These are phyloP conservation scores for Exephanes ischioxanthus DNA, from an alignment of 2,888 invertebrate genomes.

Conservation along the genomic window DNA sequence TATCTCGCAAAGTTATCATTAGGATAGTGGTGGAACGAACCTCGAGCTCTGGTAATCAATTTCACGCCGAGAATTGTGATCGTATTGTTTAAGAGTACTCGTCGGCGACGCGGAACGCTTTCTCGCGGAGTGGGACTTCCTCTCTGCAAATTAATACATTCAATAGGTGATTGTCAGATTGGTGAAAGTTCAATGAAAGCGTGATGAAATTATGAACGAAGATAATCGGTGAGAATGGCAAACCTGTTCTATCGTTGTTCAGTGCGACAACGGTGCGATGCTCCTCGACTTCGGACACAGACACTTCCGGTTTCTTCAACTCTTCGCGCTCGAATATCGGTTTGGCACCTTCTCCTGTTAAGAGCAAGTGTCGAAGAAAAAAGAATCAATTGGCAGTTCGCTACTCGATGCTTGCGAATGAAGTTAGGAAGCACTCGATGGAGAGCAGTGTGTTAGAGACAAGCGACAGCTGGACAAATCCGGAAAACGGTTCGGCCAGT, in stretches of 20 bases:
- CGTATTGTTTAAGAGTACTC: slow-evolving; percentile 23
- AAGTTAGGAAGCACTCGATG: slow-evolving; percentile 28
- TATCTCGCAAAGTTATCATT: background rate
- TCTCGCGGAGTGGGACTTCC: slow-evolving; percentile 36
- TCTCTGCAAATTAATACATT: slow-evolving; percentile 44
- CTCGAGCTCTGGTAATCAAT: slow-evolving; percentile 57
- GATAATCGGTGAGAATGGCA: background rate
- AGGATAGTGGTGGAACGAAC: slow-evolving; percentile 53
- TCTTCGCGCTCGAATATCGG: slow-evolving; percentile 79
- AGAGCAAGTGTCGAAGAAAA: slow-evolving; percentile 41
- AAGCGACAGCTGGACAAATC: slow-evolving; percentile 33
- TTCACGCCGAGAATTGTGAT: slow-evolving; percentile 37
- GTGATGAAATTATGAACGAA: background rate
- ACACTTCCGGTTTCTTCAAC: slow-evolving; percentile 64
- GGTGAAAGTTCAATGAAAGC: background rate
- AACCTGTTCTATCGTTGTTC: slow-evolving; percentile 67
- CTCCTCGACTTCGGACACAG: slow-evolving; percentile 70
- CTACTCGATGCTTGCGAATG: background rate
- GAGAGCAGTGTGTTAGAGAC: slow-evolving; percentile 31
- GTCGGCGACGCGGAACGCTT: slow-evolving; percentile 52
- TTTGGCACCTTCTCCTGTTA: slow-evolving; percentile 75
- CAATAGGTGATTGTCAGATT: background rate
- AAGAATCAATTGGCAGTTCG: slow-evolving; percentile 2
- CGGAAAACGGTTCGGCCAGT: slow-evolving; percentile 6
- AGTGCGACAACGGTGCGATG: slow-evolving; percentile 70